A percentile compares a stretch with the other conserved stretches of the same genome.
phyloP scores from a whole-genome alignment of 2,888 invertebrate species.

The Chymomyza caudatula region DNA sequence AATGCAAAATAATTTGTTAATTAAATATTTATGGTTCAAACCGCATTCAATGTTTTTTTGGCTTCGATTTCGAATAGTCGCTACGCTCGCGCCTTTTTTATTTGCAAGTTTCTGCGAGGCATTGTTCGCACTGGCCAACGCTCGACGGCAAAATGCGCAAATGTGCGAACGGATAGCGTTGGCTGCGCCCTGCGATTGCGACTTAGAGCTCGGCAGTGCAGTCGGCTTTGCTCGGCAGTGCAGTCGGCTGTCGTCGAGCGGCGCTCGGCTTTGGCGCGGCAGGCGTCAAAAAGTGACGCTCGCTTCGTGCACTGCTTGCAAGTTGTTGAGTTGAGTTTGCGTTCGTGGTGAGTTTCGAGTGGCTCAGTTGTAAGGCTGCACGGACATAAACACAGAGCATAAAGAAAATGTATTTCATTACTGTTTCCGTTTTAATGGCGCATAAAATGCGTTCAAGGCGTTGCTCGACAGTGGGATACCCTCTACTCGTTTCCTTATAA shows the following conservation, averaged over 20 bases:
- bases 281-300: background rate
- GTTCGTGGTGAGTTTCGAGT: slow-evolving; percentile 42
- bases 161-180: slow-evolving; percentile 42
- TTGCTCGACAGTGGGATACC: too few relatives aligned
- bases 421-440: too few relatives aligned
- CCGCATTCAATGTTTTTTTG: slow-evolving; percentile 26
- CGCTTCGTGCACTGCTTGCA: background rate
- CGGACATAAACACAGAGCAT: slow-evolving; percentile 17
- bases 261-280: background rate
- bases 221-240: slow-evolving; percentile 33
- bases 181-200: slow-evolving; percentile 16
- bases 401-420: slow-evolving; percentile 9
- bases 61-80: slow-evolving; percentile 2
- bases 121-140: slow-evolving; percentile 57
- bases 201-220: slow-evolving; percentile 17
- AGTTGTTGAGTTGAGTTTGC: background rate
- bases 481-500: too few relatives aligned
- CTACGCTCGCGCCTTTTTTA: slow-evolving; percentile 28
- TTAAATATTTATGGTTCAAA: slow-evolving; percentile 23
- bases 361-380: slow-evolving; percentile 50
- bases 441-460: too few relatives aligned
- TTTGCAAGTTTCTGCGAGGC: slow-evolving; percentile 58
- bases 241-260: background rate
- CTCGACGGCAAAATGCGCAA: slow-evolving; percentile 69
- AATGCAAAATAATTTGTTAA: slow-evolving; percentile 12